These are phyloP conservation scores for Chaenocephalus aceratus DNA, from an alignment of 2,113 vertebrate species.

Conservation along the genomic window DNA sequence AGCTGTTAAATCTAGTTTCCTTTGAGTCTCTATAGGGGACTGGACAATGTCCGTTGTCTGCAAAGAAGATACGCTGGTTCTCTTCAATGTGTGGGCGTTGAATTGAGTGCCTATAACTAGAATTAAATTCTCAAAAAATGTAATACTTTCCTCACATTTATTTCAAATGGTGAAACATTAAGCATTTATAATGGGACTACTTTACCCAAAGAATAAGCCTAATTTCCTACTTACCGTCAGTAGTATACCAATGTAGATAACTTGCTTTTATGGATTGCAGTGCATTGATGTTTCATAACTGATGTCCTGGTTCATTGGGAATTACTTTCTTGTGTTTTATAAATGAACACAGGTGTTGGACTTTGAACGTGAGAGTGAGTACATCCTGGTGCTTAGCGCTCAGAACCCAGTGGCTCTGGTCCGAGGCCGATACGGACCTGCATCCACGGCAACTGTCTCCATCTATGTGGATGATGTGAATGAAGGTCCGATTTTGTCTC, in stretches of 20 bases:
- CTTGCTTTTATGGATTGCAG: neutral
- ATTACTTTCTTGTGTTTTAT: neutral
- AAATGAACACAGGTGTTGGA: constrained; percentile 79
- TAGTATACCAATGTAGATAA: neutral
- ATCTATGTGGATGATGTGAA: constrained; percentile 85
- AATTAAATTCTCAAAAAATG: neutral
- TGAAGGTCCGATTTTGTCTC: constrained; percentile 83
- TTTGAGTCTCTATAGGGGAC: constrained; percentile 26
- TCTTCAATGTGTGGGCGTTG: neutral
- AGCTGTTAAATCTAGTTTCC: constrained; percentile 45
- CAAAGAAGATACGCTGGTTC: neutral
- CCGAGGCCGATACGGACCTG: constrained; percentile 82
- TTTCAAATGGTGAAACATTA: neutral
- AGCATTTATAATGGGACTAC: neutral
- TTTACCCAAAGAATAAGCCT: neutral
- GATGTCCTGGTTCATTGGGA: neutral
- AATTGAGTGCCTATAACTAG: neutral
- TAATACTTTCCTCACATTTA: neutral
- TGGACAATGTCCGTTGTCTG: constrained; percentile 8
- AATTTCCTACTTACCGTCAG: neutral
- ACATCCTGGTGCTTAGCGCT: constrained; percentile 83
- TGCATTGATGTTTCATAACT: neutral
- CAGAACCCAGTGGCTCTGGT: constrained; percentile 83
- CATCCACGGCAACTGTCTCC: constrained; percentile 84
- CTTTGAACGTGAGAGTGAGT: constrained; percentile 85